These are phyloP conservation scores for Trematocara stigmaticum DNA, from an alignment of 2,113 vertebrate species.

Conservation along the genomic window DNA sequence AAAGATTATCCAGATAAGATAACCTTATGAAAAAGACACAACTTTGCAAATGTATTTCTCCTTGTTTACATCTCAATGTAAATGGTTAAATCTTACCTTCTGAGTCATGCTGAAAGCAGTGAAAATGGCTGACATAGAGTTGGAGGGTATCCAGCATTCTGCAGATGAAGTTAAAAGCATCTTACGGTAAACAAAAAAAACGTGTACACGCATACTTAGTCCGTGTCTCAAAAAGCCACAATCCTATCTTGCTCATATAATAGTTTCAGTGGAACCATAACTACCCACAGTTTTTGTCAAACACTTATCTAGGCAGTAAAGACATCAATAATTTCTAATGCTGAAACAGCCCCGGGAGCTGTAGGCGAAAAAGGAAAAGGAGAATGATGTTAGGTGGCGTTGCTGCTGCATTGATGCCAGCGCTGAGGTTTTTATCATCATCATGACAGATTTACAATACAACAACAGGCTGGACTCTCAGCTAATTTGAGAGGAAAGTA, in stretches of 20 bases:
- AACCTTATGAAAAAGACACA: not conserved
- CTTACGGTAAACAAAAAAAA: not conserved
- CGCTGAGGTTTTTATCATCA: slow-evolving; percentile 25
- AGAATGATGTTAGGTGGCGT: slow-evolving; percentile 41
- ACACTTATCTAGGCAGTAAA: slow-evolving; percentile 59
- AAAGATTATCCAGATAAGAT: not conserved
- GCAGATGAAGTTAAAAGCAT: not conserved
- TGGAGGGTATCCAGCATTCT: not conserved
- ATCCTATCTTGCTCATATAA: slow-evolving; percentile 27
- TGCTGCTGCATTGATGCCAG: slow-evolving; percentile 42
- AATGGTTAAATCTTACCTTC: not conserved
- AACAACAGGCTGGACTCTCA: not conserved
- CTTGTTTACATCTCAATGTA: not conserved
- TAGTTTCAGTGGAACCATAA: slow-evolving; percentile 45
- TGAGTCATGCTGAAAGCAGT: not conserved
- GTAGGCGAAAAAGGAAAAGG: slow-evolving; percentile 5
- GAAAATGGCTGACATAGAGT: not conserved
- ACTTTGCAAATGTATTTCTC: not conserved
- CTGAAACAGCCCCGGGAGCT: slow-evolving; percentile 57
- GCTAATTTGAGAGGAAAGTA: slow-evolving; percentile 27
- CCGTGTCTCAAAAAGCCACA: slow-evolving; percentile 4
- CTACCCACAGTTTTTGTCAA: slow-evolving; percentile 48
- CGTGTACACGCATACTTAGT: not conserved
- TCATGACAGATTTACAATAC: slow-evolving; percentile 23
- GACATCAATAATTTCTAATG: slow-evolving; percentile 64